Evolutionary conservation across 2,797 vertebrate species (phyloP).

Genomic region (Rhincodon typus): DNA sequence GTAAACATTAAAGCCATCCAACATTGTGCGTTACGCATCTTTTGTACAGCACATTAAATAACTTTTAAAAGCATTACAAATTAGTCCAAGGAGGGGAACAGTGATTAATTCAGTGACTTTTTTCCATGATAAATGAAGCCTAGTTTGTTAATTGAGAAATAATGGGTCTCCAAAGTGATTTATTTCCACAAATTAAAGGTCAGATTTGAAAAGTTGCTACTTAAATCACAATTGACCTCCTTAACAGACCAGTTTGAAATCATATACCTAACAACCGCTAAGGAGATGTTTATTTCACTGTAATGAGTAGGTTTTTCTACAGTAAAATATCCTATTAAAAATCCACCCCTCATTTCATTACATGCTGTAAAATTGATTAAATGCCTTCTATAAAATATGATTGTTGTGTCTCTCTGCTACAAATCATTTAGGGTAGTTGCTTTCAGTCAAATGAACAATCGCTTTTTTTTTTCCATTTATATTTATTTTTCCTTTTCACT

Average conservation of each 20-base stretch:
- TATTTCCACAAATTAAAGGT: constrained; percentile 31
- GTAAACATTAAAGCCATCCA: background rate
- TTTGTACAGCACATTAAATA: background rate
- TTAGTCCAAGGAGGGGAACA: background rate
- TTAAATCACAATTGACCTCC: background rate
- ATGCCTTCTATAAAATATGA: background rate
- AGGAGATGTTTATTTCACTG: background rate
- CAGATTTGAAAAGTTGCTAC: constrained; percentile 21
- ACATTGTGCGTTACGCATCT: background rate
- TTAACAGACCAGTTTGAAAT: constrained; percentile 2
- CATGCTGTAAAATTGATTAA: background rate
- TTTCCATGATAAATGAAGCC: constrained; percentile 8
- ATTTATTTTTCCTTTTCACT: background rate
- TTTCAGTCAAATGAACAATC: background rate
- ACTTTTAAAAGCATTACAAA: constrained; percentile 16
- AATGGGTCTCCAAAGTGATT: constrained; percentile 30
- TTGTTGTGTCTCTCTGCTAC: background rate
- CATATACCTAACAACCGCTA: background rate
- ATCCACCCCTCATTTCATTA: constrained; percentile 9
- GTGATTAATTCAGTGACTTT: background rate
- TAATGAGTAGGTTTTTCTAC: background rate
- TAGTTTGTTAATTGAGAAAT: constrained; percentile 31
- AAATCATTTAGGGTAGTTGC: background rate
- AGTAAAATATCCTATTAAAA: background rate
- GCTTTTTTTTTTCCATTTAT: background rate